These are phyloP conservation scores for Eunapius fragilis DNA, from an alignment of 37 sponge, comb jelly and placozoan species.

Conservation along the genomic window DNA sequence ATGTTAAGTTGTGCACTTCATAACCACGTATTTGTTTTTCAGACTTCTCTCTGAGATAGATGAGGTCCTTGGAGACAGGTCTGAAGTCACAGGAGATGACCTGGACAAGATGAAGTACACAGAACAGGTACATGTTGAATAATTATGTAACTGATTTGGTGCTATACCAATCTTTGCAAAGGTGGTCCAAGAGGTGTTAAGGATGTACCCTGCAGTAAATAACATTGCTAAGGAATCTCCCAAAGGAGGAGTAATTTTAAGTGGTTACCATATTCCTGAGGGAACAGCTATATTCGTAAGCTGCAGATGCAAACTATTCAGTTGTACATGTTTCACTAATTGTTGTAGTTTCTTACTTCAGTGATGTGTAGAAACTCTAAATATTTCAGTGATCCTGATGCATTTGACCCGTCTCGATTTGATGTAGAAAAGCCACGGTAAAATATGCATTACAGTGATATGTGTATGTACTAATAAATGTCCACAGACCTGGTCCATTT, in stretches of 20 bases:
- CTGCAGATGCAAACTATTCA: no score
- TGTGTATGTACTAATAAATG: not conserved
- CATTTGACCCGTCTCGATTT: slow-evolving; percentile 7
- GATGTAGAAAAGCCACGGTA: not conserved
- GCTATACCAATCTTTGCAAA: not conserved
- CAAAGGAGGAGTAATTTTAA: not conserved
- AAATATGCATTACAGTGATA: not conserved
- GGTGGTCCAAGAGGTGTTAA: not conserved
- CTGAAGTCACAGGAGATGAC: not conserved
- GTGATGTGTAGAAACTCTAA: not conserved
- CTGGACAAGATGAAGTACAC: not conserved
- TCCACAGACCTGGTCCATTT: slow-evolving; percentile 8
- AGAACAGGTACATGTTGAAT: not conserved
- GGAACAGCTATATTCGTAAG: not conserved
- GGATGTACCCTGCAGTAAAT: slow-evolving; percentile 8
- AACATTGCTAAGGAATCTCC: not conserved
- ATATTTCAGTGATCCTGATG: slow-evolving; percentile 3
- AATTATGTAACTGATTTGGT: no score
- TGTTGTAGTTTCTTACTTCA: not conserved
- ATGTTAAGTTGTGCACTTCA: no score
- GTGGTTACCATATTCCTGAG: not conserved
- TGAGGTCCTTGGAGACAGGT: not conserved
- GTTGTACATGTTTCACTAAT: not conserved
- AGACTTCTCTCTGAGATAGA: not conserved
- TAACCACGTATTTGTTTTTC: not conserved